A percentile compares a stretch with the other conserved stretches of the same genome.
Evolutionary conservation across 2,888 invertebrate genomes (phyloP).

Genomic region (Troides helena): DNA sequence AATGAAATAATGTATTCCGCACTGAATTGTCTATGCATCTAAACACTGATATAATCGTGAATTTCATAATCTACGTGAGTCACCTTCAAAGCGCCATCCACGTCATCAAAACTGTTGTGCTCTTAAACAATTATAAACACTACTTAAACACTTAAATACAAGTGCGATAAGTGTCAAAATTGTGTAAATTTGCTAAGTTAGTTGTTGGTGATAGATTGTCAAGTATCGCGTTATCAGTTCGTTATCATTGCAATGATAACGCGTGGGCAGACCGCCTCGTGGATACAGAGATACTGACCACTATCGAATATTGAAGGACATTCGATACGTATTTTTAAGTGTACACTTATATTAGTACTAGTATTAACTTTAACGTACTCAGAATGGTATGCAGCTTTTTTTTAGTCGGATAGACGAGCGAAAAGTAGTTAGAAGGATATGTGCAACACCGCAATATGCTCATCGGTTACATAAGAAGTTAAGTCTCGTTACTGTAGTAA

Average conservation of each 20-base stretch:
- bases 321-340: not conserved
- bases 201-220: constrained; percentile 9
- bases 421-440: no score
- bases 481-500: no score
- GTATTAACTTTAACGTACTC: no score
- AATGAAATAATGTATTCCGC: constrained; percentile 21
- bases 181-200: not conserved
- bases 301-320: constrained; percentile 5
- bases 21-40: constrained; percentile 18
- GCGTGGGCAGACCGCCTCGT: constrained; percentile 11
- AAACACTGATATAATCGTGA: constrained; percentile 24
- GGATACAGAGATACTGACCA: constrained; percentile 16
- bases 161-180: constrained; percentile 2
- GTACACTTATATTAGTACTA: no score
- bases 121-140: not conserved
- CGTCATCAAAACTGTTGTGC: constrained; percentile 5
- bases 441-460: no score
- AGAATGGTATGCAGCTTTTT: no score
- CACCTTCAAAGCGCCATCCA: constrained; percentile 21
- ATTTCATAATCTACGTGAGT: constrained; percentile 25
- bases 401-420: no score
- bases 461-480: no score
- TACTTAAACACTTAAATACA: not conserved
- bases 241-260: constrained; percentile 25
- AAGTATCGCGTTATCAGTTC: constrained; percentile 22